Evolutionary conservation across 1,140 invertebrate genomes (phyloP), one percentile per base, ranked within the genome.

Genomic region (Temnothorax longispinosus): DNA sequence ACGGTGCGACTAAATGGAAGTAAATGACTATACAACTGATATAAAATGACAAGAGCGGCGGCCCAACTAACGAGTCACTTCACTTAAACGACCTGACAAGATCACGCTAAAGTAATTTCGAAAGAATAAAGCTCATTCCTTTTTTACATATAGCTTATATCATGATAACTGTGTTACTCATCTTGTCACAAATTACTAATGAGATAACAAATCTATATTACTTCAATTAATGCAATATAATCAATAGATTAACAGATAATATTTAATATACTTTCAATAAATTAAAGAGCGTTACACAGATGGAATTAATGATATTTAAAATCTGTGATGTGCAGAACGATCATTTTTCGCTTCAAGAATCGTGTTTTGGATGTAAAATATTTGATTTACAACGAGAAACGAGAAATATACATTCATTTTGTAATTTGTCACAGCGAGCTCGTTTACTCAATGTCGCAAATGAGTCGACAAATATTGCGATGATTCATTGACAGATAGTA

Each of bases 381-480:
- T 64, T 84, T 74, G 8, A 27, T 75, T 84, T 50, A 47, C 6
- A 74, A 44, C 15, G 64, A 58, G 13, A 74, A 82, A 18, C 41
- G 54, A 74, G 18, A 82, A 58, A 82, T 74, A 47, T 74, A 47
- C 69, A 38, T 72, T 1, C 41, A 27, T 82, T 72, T 72, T 41
- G 27, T 74, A 54, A 41, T 60, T 82, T 60, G 41, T 60, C 18
- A 82, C 35, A 32, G 15, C 41, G 13, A 27, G 4, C 54, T 74
- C 13, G 67, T 82, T 82, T 82, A 27, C n/a, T 58, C 67, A 11
- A 32, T 13, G 27, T 74, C 13, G 41, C 41, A 82, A 82, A 82
- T 82, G 67, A 82, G 54, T 82, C 67, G 67, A 60, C 80, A 82
- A 82, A 82, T 82, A 82, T 72, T 82, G n/a, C 69, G 47, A 82